phyloP scores from a whole-genome alignment of 2,113 vertebrate genomes.

The Empidonax traillii region DNA sequence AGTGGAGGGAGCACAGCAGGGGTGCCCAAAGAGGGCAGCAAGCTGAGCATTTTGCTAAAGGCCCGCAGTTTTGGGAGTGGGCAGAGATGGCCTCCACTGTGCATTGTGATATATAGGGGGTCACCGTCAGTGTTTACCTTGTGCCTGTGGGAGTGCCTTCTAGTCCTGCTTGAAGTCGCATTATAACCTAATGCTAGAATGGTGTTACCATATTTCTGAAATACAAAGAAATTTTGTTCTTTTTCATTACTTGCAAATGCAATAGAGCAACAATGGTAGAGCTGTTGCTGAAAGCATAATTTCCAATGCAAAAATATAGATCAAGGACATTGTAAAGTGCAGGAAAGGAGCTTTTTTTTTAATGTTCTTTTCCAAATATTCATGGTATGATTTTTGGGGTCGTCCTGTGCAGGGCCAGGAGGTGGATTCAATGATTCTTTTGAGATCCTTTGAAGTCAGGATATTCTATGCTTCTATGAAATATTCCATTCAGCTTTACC shows the following conservation, averaged over 20 bases:
- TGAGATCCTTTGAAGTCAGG: background rate
- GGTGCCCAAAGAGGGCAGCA: background rate
- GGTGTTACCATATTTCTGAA: background rate
- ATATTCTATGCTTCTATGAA: background rate
- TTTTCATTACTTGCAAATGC: background rate
- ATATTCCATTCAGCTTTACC: background rate
- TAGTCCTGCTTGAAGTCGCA: background rate
- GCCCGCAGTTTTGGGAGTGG: fast-evolving
- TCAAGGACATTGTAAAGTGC: background rate
- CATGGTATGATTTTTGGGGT: background rate
- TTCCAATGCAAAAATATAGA: background rate
- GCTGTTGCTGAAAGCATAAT: background rate
- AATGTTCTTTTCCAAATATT: background rate
- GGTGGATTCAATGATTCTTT: background rate
- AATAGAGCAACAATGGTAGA: background rate
- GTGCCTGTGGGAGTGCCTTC: fast-evolving
- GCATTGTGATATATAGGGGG: background rate
- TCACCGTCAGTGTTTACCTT: background rate
- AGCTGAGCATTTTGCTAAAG: background rate
- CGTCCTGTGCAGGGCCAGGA: background rate
- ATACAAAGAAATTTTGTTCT: background rate
- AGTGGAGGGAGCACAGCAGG: background rate
- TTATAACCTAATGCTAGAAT: background rate
- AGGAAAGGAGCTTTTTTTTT: background rate
- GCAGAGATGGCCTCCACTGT: background rate